A percentile compares a stretch with the other conserved stretches of the same genome.
phyloP scores from a whole-genome alignment of 2,113 vertebrate genomes.

The Cairina moschata region DNA sequence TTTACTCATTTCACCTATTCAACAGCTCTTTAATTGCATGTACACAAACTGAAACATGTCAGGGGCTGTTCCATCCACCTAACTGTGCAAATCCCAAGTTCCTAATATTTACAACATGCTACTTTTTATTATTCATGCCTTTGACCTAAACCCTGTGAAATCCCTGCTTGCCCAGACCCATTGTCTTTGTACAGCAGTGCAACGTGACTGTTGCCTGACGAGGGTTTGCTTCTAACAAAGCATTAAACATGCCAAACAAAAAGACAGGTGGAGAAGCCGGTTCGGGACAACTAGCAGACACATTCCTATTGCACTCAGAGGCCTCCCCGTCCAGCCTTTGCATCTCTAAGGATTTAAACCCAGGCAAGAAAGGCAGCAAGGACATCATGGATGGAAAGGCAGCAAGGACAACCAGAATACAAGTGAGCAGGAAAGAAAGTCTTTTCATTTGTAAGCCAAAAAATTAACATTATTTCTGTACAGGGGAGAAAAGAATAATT shows the following conservation, averaged over 20 bases:
- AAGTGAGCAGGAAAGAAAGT: background rate
- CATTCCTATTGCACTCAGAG: background rate
- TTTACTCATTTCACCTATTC: background rate
- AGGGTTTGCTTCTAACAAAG: slow-evolving; percentile 25
- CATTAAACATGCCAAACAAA: background rate
- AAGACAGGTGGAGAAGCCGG: slow-evolving; percentile 25
- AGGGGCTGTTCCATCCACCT: background rate
- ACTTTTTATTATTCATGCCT: slow-evolving; percentile 33
- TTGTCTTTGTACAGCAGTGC: background rate
- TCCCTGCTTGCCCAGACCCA: slow-evolving; percentile 25
- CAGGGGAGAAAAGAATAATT: background rate
- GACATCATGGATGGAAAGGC: background rate
- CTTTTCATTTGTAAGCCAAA: background rate
- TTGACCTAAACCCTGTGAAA: slow-evolving; percentile 43
- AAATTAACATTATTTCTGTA: background rate
- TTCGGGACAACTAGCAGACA: slow-evolving; percentile 17
- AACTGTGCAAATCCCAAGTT: background rate
- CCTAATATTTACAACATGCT: slow-evolving; percentile 7
- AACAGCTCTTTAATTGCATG: background rate
- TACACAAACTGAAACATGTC: slow-evolving; percentile 1
- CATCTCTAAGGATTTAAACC: background rate
- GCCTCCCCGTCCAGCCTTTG: background rate
- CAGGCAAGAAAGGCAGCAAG: background rate
- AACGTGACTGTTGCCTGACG: slow-evolving; percentile 8
- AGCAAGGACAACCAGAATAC: background rate